Conservation (phyloP, 2,888 invertebrate genomes). For the Stegana nigrithorax region DNA sequence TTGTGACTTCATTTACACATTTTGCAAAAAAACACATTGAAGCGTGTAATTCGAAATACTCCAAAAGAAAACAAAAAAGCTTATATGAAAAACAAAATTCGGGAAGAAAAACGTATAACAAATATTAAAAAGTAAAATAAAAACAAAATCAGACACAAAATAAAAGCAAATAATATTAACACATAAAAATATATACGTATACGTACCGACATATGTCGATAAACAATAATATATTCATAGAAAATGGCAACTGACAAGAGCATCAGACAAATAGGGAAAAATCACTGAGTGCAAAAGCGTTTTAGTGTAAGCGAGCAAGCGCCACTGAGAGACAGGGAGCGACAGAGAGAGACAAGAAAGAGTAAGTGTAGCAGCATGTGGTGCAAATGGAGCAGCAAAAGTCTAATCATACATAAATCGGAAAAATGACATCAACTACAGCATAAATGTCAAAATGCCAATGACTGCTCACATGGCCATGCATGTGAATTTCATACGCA, state of each 20-base stretch:
- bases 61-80: background rate
- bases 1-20: slow-evolving; percentile 57
- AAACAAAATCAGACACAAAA: no score
- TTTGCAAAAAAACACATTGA: slow-evolving; percentile 48
- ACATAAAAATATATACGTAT: no score
- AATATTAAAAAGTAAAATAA: no score
- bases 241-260: slow-evolving; percentile 57
- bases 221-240: slow-evolving; percentile 52
- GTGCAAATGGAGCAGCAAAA: slow-evolving; percentile 27
- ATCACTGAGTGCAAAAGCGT: background rate
- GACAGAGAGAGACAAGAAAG: background rate
- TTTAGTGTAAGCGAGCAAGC: no score
- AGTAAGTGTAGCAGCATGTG: background rate
- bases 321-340: no score
- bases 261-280: slow-evolving; percentile 56
- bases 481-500: background rate
- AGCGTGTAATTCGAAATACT: slow-evolving; percentile 46
- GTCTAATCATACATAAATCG: slow-evolving; percentile 49
- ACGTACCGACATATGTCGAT: background rate
- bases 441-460: slow-evolving; percentile 22
- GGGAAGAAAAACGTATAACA: background rate
- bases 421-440: slow-evolving; percentile 40
- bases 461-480: background rate
- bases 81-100: background rate
- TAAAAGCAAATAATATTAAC: no score